phyloP scores from a whole-genome alignment of 2,888 invertebrate genomes.

The Celastrina argiolus region DNA sequence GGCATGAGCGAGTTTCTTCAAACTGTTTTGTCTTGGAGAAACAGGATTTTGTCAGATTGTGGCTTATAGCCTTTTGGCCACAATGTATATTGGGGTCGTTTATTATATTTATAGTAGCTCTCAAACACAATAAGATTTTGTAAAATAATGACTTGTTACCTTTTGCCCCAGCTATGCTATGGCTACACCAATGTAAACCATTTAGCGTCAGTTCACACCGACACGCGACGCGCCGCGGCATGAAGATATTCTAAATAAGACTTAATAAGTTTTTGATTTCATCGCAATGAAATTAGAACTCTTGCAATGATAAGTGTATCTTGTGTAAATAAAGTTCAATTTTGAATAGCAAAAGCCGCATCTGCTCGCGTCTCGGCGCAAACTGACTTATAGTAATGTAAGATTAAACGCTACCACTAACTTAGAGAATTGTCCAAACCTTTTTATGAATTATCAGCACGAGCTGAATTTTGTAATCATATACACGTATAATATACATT shows the following conservation, averaged over 20 bases:
- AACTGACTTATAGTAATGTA: not conserved
- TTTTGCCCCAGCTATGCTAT: not conserved
- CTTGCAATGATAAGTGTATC: no score
- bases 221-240: no score
- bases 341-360: no score
- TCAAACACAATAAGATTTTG: not conserved
- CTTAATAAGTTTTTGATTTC: no score
- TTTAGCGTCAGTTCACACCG: no score
- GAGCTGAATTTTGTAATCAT: not conserved
- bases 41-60: not conserved
- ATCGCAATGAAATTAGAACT: no score
- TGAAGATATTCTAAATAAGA: no score
- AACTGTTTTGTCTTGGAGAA: not conserved
- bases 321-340: no score
- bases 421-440: not conserved
- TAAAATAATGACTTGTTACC: not conserved
- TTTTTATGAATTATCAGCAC: not conserved
- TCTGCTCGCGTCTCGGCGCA: no score
- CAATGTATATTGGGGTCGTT: no score
- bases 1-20: no score
- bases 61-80: not conserved
- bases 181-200: not conserved
- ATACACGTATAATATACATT: constrained; percentile 3
- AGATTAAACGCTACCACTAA: constrained; percentile 9
- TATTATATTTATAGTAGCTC: no score